Base-by-base conservation (phyloP, 2,797 vertebrate species). In the Melanotaenia trifasciata region DNA sequence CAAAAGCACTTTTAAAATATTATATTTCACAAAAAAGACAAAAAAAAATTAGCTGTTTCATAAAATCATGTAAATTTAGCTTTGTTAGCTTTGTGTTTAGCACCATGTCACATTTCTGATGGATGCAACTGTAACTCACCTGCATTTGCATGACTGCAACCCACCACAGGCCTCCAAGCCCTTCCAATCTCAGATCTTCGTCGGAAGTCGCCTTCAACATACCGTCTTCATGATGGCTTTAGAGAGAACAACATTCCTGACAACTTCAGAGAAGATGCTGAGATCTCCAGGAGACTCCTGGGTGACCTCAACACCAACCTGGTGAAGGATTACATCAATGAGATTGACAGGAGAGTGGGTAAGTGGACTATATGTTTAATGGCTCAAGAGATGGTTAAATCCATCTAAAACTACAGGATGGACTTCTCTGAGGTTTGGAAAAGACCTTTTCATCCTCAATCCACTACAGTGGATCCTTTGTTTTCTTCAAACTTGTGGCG, bases 151-250 rank as follows among this genome's bases (percentile, higher is more conserved):
- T 26, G 26, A 26, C 13, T 45, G n/a, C 22, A 53, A 26, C 22
- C n/a, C 2, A 8, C 12, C 43, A 33, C 58, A 94, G 93, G 93
- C 60, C 81, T 94, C 54, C 89, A 88, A 16, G 93, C 92, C 33
- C 74, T 53, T 9, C 93, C 93, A 2, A 45, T 90, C 47, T 50
- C 4, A 38, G 40, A 30, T 63, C 72, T 24, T 2, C 62, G 64
- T 78, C 77, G 66, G 65, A 24, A 57, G 75, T 22, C 65, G 3
- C 5, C 75, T 24, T 76, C 66, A 1, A 54, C 13, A 70, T 5
- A 60, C 43, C 57, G 14, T 26, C 74, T 82, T 9, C 74, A 65
- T 0, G 7, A 72, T 28, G 81, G 56, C 64, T 67, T 77, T 16
- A 64, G 4, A 22, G 70, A 72, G 53, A 72, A 43, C 16, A 40